Evolutionary conservation across 2,888 invertebrate species (phyloP).

Genomic region (Lasioglossum leucozonium): DNA sequence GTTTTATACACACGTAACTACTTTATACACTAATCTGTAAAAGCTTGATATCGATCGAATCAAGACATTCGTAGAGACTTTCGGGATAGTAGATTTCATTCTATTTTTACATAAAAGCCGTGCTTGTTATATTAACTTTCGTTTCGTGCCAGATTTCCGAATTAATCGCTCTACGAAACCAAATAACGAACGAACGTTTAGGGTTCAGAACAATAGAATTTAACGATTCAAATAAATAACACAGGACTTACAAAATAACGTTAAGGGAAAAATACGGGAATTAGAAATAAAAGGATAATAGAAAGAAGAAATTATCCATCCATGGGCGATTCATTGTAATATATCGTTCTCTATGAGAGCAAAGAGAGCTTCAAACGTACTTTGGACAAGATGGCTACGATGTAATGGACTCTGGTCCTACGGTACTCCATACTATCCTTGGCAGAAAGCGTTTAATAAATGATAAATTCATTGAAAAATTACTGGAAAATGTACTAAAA

Average conservation of each 20-base stretch:
- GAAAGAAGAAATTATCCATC: slow-evolving; percentile 2
- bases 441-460: background rate
- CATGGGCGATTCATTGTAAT: slow-evolving; percentile 27
- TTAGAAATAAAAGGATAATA: background rate
- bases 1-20: slow-evolving; percentile 24
- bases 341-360: slow-evolving; percentile 34
- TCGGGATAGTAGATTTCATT: slow-evolving; percentile 54
- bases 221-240: slow-evolving; percentile 41
- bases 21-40: slow-evolving; percentile 48
- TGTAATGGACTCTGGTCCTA: slow-evolving; percentile 7
- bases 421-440: background rate
- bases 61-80: slow-evolving; percentile 38
- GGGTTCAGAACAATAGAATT: slow-evolving; percentile 41
- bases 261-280: slow-evolving; percentile 10
- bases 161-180: slow-evolving; percentile 21
- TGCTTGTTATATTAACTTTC: slow-evolving; percentile 60
- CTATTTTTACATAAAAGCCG: slow-evolving; percentile 63
- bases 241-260: slow-evolving; percentile 31
- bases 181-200: slow-evolving; percentile 27
- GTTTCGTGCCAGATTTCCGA: slow-evolving; percentile 30
- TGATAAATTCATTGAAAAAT: background rate
- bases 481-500: background rate
- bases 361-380: slow-evolving; percentile 20
- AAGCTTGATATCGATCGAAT: slow-evolving; percentile 38
- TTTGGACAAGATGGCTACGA: slow-evolving; percentile 15